These are phyloP conservation scores for Carcharodon carcharias DNA, from an alignment of 2,797 vertebrate species.

Conservation along the genomic window DNA sequence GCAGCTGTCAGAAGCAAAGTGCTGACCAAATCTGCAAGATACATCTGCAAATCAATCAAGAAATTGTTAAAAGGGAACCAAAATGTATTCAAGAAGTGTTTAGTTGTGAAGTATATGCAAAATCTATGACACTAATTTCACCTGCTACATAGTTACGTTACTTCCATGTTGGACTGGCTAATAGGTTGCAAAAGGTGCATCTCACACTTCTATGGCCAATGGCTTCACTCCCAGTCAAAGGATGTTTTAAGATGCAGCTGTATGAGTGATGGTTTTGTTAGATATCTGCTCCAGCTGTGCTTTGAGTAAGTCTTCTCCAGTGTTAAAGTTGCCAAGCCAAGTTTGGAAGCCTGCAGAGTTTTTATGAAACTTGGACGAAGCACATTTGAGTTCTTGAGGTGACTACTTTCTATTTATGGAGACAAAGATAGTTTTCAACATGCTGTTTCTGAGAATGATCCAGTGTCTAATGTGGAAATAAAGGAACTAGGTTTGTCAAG, in stretches of 20 bases:
- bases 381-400: not conserved
- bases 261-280: not conserved
- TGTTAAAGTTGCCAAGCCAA: not conserved
- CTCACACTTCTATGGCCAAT: not conserved
- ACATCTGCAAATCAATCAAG: not conserved
- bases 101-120: not conserved
- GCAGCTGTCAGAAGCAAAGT: not conserved
- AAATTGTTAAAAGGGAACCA: not conserved
- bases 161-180: not conserved
- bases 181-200: not conserved
- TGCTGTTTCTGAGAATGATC: not conserved
- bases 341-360: not conserved
- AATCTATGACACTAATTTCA: not conserved
- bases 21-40: not conserved
- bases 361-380: conserved; percentile 23
- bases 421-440: not conserved
- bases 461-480: not conserved
- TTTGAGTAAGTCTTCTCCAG: conserved; percentile 17
- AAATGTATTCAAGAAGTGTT: not conserved
- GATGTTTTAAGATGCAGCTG: not conserved
- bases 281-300: conserved; percentile 21
- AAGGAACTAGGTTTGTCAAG: not conserved
- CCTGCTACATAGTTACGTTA: not conserved
- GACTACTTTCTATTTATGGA: conserved; percentile 11
- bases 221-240: not conserved